A percentile compares a stretch with the other conserved stretches of the same genome.
phyloP scores from a whole-genome alignment of 1,140 invertebrate genomes.

The Lucilia sericata region DNA sequence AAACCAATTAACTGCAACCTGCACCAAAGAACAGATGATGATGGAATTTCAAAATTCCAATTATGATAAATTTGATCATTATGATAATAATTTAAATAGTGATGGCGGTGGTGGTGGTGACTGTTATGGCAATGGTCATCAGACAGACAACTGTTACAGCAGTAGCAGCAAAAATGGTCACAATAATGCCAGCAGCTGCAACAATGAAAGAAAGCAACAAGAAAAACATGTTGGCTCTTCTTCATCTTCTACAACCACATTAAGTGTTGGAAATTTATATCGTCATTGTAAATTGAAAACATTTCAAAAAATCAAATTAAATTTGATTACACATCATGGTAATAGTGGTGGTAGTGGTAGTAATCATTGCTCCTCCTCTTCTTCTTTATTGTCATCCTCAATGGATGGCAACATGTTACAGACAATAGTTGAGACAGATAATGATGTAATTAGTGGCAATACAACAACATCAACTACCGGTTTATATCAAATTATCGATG shows the following conservation, averaged over 20 bases:
- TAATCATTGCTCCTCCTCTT: background rate
- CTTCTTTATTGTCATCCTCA: conserved; percentile 28
- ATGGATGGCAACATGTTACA: conserved; percentile 48
- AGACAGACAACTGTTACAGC: conserved; percentile 41
- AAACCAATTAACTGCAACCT: conserved; percentile 61
- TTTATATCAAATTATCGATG: conserved; percentile 64
- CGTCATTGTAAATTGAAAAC: conserved; percentile 63
- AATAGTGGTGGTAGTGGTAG: conserved; percentile 51
- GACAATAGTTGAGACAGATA: conserved; percentile 63
- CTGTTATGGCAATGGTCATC: conserved; percentile 41
- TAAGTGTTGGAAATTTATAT: conserved; percentile 58
- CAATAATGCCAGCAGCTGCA: conserved; percentile 19
- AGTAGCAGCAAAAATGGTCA: conserved; percentile 24
- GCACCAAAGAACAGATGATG: conserved; percentile 67
- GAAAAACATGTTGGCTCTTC: conserved; percentile 46
- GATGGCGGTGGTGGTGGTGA: conserved; percentile 51
- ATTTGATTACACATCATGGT: conserved; percentile 58
- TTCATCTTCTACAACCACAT: conserved; percentile 45
- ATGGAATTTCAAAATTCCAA: conserved; percentile 49
- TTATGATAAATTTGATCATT: conserved; percentile 51
- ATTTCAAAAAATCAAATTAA: conserved; percentile 64
- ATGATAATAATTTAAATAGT: conserved; percentile 45
- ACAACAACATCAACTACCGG: conserved; percentile 50
- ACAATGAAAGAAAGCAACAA: conserved; percentile 15
- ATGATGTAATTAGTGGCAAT: conserved; percentile 61